Base-by-base conservation (phyloP, 2,113 vertebrate species). In the Fregata magnificens region DNA sequence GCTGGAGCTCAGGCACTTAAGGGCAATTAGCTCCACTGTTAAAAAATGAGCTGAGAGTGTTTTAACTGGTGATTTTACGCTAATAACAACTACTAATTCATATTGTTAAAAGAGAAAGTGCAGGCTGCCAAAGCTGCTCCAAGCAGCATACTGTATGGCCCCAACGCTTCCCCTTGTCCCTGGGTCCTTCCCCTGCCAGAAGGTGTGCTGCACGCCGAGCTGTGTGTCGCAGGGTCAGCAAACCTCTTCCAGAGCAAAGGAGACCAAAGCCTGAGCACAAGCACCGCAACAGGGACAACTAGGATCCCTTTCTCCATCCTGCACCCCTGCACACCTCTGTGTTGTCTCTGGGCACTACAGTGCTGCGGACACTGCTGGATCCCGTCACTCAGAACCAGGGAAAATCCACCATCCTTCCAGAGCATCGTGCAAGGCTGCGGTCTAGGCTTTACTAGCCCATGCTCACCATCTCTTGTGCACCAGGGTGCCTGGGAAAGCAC, bases 21-120 rank as follows among this genome's bases (percentile, higher is more conserved):
- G 93, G 91, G 97, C 97, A 98, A 97, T 98, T 97, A 97, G 84
- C 82, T 96, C 91, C 81, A 95, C 97, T 97, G 93, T 97, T 98
- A 96, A 97, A 97, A 97, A 97, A 97, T 86, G 97, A 97, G 88
- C 91, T 89, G 95, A 87, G 95, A 96, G 96, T 96, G 95, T 97
- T 98, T 97, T 95, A 95, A 96, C 93, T 96, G 93, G 81, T 94
- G 92, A 97, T 97, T 98, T 98, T 97, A 96, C 94, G 94, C 95
- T 97, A 92, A 96, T 95, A 92, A 72, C 73, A 98, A 92, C 82
- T 79, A 95, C 93, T 96, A 94, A 93, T 96, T 97, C 77, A 93
- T 93, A 94, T 65, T 93, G 91, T 95, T 97, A 90, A 95, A 95
- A 97, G 65, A 80, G 92, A 93, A 97, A 76, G 76, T 26, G 47